Evolutionary conservation across 1,140 invertebrate species (phyloP), one percentile per base, ranked within the genome.

Genomic region (Heliconius hewitsoni): DNA sequence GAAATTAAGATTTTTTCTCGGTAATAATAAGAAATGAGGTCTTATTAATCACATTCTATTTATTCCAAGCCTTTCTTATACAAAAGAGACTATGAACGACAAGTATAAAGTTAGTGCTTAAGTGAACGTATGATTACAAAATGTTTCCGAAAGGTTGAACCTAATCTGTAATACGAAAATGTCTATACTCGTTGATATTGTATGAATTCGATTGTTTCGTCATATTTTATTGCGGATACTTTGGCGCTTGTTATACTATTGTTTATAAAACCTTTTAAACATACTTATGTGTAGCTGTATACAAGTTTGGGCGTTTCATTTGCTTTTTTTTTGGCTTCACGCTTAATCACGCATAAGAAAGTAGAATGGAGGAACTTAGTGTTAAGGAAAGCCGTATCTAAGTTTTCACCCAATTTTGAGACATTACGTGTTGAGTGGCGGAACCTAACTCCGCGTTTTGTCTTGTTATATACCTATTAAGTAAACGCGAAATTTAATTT

Each of bases 111-210:
- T 66, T 30, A 66, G 37, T 39, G 55, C 30, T 57, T 55, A 77
- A 71, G 60, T 77, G 76, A 77, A 77, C 46, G 76, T 66, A 19
- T 71, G 30, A 66, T 77, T 77, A 30, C n/a, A 34, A 77, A 77
- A 77, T 30, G 66, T 77, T 66, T 77, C 39, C 39, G 60, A 77
- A 77, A 77, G 39, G 76, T 66, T 77, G 66, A 77, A 77, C 39
- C 76, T 77, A 77, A 52, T 50, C 39, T 50, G 23, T 74, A 74
- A 74, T 55, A 74, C 27, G 73, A 30, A 74, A 74, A 74, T 55
- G 60, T 50, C 42, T 72, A 72, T 72, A 74, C 34, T 37, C 34
- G 34, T 37, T 6, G 50, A 74, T 74, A 74, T 18, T 74, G 73
- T 55, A 57, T 72, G 34, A 72, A 72, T n/a, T 72, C 34, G 37